These are phyloP conservation scores for Ibidorhyncha struthersii DNA, from an alignment of 2,113 vertebrate species.

Conservation along the genomic window DNA sequence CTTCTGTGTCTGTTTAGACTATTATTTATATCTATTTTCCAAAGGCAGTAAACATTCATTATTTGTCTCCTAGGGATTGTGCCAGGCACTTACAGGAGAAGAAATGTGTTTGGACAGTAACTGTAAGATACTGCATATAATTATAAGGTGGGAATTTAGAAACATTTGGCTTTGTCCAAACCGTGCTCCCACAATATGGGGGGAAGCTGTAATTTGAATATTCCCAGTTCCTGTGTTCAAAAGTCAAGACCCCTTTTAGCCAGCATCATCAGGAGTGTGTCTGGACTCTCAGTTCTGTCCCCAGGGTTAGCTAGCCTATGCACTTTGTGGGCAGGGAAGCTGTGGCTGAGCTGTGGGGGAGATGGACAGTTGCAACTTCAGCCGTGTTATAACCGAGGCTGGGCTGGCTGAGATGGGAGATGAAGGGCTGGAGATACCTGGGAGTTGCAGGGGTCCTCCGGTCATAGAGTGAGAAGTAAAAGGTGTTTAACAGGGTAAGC, in stretches of 20 bases:
- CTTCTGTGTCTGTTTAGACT: background rate
- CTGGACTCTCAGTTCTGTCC: background rate
- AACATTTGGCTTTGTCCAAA: background rate
- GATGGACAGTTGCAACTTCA: background rate
- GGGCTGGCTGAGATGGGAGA: background rate
- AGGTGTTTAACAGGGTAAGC: background rate
- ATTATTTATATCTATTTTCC: background rate
- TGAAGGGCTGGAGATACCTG: background rate
- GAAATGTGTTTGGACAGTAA: background rate
- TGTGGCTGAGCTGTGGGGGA: background rate
- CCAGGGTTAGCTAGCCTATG: background rate
- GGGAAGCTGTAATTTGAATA: too few species aligned
- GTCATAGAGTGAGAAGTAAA: background rate
- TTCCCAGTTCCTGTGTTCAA: background rate
- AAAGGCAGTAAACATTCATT: background rate
- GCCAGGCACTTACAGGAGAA: background rate
- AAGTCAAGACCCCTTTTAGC: background rate
- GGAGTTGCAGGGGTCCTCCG: background rate
- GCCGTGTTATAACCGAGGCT: background rate
- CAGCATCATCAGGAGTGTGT: background rate
- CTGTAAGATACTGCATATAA: background rate
- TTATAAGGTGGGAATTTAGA: background rate
- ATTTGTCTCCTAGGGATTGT: background rate
- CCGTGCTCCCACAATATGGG: background rate
- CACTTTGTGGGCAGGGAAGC: background rate